Conservation (phyloP, 2,797 vertebrate species). For the Sebastolobus altivelis region DNA sequence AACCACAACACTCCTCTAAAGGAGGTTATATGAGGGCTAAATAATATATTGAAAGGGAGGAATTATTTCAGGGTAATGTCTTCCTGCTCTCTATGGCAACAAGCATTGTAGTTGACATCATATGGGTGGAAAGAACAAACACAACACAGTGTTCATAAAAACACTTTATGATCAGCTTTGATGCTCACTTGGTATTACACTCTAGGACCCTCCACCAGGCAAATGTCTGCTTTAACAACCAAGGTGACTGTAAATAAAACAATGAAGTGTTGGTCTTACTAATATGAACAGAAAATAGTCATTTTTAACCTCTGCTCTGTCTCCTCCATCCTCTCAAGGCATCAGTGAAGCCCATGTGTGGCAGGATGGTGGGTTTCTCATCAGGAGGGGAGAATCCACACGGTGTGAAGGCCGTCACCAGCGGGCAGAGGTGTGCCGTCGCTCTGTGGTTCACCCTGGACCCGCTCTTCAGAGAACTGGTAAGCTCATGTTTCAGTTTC, state of each 20-base stretch:
- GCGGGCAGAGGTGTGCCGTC: conserved; percentile 94
- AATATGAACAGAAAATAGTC: not conserved
- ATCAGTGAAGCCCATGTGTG: conserved; percentile 94
- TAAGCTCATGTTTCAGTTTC: conserved; percentile 72
- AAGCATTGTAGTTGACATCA: not conserved
- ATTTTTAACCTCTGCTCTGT: not conserved
- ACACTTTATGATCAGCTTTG: not conserved
- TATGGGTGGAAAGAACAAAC: not conserved
- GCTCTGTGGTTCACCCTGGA: conserved; percentile 98
- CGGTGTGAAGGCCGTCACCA: conserved; percentile 95
- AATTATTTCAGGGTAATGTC: not conserved
- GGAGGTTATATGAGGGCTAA: not conserved
- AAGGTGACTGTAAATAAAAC: not conserved
- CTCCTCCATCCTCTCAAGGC: conserved; percentile 83
- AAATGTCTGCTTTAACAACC: not conserved
- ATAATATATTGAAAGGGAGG: not conserved
- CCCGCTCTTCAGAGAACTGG: conserved; percentile 95
- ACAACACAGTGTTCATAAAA: not conserved
- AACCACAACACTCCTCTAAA: not conserved
- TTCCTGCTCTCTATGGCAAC: not conserved
- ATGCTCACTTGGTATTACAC: not conserved
- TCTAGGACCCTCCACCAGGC: not conserved
- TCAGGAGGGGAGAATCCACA: conserved; percentile 98
- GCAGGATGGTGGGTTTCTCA: conserved; percentile 96
- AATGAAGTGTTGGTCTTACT: not conserved